Base-by-base conservation (phyloP, 2,113 vertebrate species). In the Halcyon senegalensis region DNA sequence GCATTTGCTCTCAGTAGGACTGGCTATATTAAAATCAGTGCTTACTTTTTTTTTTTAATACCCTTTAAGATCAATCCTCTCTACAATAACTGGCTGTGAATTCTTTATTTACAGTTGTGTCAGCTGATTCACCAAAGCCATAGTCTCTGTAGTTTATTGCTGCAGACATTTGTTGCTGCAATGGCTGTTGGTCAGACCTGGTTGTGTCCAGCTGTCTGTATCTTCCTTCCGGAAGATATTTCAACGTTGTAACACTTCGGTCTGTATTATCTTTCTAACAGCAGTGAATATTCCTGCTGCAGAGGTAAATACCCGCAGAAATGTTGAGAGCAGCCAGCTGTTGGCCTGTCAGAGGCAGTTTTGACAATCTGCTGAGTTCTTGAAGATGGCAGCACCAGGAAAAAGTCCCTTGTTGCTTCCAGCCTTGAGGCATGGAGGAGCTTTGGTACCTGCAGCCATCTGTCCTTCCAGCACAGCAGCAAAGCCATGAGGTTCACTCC, bases 341-440 rank as follows among this genome's bases (percentile, higher is more conserved):
- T 24, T 70, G 37, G 63, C 27, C 44, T 60, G 30, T 30, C 55
- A 28, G 66, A 64, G 48, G 50, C 12, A 15, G 28, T 62, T 68
- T 19, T 0, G 0, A 18, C n/a, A 11, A 1, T 10, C 20, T 68
- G 70, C 75, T 44, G 16, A 1, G 25, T 50, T 74, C 31, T 48
- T 31, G 83, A 76, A 25, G 64, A 83, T 6, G 16, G 41, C 51
- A 66, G 44, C 30, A 2, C 37, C 14, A 10, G 35, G 63, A 81
- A 63, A 23, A 25, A 15, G 59, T 28, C 51, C 23, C 7, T 46
- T 31, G 2, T 9, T 58, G 33, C 43, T 14, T 35, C 43, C 41
- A 58, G 31, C 31, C 48, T 53, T 24, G 53, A 60, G 73, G 9
- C 0, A 0, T 35, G n/a, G 24, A 56, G 41, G 33, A 30, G 24